Evolutionary conservation across 92 coral and sea anemone species (phyloP).

Genomic region (Heliopora coerulea): DNA sequence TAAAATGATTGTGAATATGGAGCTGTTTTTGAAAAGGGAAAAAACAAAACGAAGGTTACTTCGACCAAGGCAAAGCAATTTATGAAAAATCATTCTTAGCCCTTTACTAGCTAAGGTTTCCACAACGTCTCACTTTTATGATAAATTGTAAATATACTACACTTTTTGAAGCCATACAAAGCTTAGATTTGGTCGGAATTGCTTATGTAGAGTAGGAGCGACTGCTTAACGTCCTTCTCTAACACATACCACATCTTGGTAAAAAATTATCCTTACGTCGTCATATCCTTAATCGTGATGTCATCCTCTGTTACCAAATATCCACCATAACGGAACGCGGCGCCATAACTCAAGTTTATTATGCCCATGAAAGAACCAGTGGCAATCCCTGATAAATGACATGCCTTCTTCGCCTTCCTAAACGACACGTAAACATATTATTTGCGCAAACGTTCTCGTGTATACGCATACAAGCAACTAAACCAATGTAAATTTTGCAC

Average conservation of each 20-base stretch:
- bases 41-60: too few relatives aligned
- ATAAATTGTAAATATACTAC: too few relatives aligned
- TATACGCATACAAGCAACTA: background rate
- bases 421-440: background rate
- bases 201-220: too few relatives aligned
- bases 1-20: background rate
- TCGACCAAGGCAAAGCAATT: too few relatives aligned
- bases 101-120: too few relatives aligned
- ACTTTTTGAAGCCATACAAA: too few relatives aligned
- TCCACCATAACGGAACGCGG: conserved; percentile 20
- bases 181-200: too few relatives aligned
- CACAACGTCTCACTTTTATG: too few relatives aligned
- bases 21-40: background rate
- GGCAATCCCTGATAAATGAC: conserved; percentile 16
- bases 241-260: too few relatives aligned
- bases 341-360: conserved; percentile 1
- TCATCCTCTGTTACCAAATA: conserved; percentile 22
- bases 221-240: too few relatives aligned
- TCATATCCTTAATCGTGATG: conserved; percentile 19
- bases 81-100: too few relatives aligned
- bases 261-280: conserved; percentile 14
- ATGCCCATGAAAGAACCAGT: conserved; percentile 16
- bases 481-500: too few relatives aligned
- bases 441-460: background rate
- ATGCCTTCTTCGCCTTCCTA: conserved; percentile 14